Evolutionary conservation across 2,888 invertebrate genomes (phyloP).

Genomic region (Polymixis lichenea): DNA sequence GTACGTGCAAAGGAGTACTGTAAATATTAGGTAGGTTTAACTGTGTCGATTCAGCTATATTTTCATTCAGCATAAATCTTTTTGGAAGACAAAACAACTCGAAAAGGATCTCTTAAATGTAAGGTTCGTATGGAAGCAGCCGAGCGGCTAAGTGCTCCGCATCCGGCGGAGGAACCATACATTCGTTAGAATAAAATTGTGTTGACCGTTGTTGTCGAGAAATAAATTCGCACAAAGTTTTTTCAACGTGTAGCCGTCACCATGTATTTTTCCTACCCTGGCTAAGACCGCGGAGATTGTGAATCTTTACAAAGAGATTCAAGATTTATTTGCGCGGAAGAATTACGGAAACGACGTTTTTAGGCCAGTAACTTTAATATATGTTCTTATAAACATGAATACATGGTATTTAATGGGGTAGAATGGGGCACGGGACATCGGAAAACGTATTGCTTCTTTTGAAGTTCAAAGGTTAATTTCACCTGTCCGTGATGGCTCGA

Average conservation of each 20-base stretch:
- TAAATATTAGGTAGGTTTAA: conserved; percentile 27
- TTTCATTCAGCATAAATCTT: conserved; percentile 64
- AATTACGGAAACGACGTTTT: conserved; percentile 26
- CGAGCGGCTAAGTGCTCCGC: conserved; percentile 65
- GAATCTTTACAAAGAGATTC: conserved; percentile 52
- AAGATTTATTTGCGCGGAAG: conserved; percentile 47
- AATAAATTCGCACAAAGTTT: conserved; percentile 56
- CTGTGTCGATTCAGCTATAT: conserved; percentile 32
- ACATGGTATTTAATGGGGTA: conserved; percentile 43
- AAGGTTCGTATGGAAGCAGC: conserved; percentile 53
- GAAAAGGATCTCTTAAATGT: conserved; percentile 65
- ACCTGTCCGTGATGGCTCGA: conserved; percentile 13
- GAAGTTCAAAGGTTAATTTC: conserved; percentile 22
- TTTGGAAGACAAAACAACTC: conserved; percentile 61
- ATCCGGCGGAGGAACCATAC: conserved; percentile 64
- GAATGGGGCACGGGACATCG: conserved; percentile 4
- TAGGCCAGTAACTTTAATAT: conserved; percentile 30
- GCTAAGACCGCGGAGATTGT: conserved; percentile 39
- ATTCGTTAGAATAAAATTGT: conserved; percentile 65
- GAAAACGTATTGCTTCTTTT: conserved; percentile 20
- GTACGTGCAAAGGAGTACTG: conserved; percentile 22
- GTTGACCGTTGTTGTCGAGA: conserved; percentile 62
- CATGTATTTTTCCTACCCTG: conserved; percentile 43
- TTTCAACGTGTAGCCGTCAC: conserved; percentile 42
- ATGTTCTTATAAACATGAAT: conserved; percentile 33